Base-by-base conservation (phyloP, 2,113 vertebrate species). In the Enhydra lutris region DNA sequence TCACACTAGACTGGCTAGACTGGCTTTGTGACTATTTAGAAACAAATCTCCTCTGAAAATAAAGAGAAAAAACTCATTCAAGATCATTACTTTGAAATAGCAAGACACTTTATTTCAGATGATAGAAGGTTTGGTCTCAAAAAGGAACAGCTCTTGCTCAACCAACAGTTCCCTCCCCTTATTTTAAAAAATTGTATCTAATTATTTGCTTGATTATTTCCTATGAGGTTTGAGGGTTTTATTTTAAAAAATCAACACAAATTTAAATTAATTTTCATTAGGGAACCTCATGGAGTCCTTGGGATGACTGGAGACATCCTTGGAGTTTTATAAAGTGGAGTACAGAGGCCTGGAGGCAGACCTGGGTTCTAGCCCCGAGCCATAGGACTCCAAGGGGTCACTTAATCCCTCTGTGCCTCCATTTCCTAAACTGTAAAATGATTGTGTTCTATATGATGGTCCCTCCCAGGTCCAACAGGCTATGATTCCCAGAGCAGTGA, bases 21-120 rank as follows among this genome's bases (percentile, higher is more conserved):
- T 97, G 94, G 61, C 93, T 98, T 98, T 97, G 74, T 98, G 96
- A 98, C 98, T 98, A 96, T 98, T 98, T 98, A 98, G 84, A 98
- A 98, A 89, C 96, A 98, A 98, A 98, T 97, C 61, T 97, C 95
- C 92, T 81, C 82, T 97, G 95, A 96, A 98, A 98, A 98, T 84
- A 82, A 97, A 93, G 88, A 96, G 81, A 90, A 97, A 96, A 98
- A 98, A 82, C 78, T 94, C 90, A 97, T 97, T 98, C 93, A 97
- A 91, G 45, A 98, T 98, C 96, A 97, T 98, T 98, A 97, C 94
- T 94, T 96, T 94, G 85, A 98, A 98, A 97, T 96, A 93, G 97
- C 96, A 98, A 98, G 97, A 97, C 81, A 96, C 67, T 95, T 98
- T 98, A 94, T 98, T 98, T 95, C 94, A 96, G 29, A 97, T 98